Evolutionary conservation across 2,113 vertebrate genomes (phyloP).

Genomic region (Lophius piscatorius): DNA sequence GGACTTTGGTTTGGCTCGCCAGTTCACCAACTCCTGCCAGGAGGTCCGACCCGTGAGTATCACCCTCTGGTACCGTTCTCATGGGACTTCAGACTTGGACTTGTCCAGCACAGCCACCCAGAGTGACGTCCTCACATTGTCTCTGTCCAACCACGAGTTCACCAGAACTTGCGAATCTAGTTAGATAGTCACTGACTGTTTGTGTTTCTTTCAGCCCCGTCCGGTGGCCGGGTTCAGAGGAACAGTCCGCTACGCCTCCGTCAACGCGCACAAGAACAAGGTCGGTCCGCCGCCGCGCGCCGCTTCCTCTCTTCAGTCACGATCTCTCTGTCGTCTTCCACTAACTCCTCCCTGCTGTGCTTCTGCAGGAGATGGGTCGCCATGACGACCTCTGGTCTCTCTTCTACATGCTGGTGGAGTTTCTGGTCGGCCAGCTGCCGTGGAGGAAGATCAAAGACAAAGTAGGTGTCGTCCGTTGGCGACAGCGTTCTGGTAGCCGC

Average conservation of each 20-base stretch:
- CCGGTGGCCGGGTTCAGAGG: conserved; percentile 96
- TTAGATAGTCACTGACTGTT: too few relatives aligned
- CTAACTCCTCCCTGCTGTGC: conserved; percentile 3
- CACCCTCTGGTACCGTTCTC: neutral
- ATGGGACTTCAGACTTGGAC: too few relatives aligned
- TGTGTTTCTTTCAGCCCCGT: conserved; percentile 85
- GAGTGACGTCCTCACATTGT: too few relatives aligned
- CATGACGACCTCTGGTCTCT: conserved; percentile 99
- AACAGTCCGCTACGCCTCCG: conserved; percentile 95
- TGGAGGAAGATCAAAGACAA: conserved; percentile 99
- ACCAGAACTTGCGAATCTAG: too few relatives aligned
- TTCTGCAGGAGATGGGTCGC: conserved; percentile 94
- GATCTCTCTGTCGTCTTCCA: neutral
- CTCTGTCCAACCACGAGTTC: too few relatives aligned
- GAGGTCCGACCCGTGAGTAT: conserved; percentile 97
- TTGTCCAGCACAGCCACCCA: too few relatives aligned
- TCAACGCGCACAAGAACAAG: conserved; percentile 98
- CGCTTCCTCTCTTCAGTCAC: neutral
- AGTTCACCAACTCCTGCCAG: conserved; percentile 98
- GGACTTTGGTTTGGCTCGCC: conserved; percentile 97
- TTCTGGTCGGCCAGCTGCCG: conserved; percentile 95
- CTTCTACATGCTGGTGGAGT: conserved; percentile 99
- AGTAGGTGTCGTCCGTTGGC: conserved; percentile 75
- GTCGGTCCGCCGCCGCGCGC: conserved; percentile 73
- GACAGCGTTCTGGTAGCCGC: neutral